These are phyloP conservation scores for Lottia gigantea DNA, from an alignment of 2,888 invertebrate species.

Conservation along the genomic window DNA sequence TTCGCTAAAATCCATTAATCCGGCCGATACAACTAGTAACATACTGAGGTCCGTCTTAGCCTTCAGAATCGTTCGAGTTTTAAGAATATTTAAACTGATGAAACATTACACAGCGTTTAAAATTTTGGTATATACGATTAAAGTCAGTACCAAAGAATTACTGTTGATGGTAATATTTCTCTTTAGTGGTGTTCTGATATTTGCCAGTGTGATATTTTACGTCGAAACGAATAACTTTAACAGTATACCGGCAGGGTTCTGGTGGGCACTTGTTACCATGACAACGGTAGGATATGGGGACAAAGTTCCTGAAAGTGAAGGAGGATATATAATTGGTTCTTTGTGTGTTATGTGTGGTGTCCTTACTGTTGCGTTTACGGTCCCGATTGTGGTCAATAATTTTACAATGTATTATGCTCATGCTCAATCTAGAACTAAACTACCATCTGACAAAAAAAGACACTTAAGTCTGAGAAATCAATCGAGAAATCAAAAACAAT, in stretches of 20 bases:
- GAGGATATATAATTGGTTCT: slow-evolving; percentile 63
- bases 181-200: slow-evolving; percentile 65
- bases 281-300: slow-evolving; percentile 68
- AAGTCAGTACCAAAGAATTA: slow-evolving; percentile 65
- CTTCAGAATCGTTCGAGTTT: slow-evolving; percentile 59
- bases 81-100: slow-evolving; percentile 67
- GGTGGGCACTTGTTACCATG: slow-evolving; percentile 69
- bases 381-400: slow-evolving; percentile 67
- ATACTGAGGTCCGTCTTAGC: slow-evolving; percentile 56
- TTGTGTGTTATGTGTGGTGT: slow-evolving; percentile 65
- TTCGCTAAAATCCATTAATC: slow-evolving; percentile 51
- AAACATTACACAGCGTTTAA: slow-evolving; percentile 68
- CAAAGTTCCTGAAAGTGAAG: slow-evolving; percentile 59
- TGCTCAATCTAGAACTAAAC: slow-evolving; percentile 62
- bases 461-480: slow-evolving; percentile 30
- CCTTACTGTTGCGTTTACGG: slow-evolving; percentile 66
- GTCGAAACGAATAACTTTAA: slow-evolving; percentile 62
- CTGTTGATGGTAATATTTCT: slow-evolving; percentile 65
- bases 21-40: slow-evolving; percentile 46
- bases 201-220: slow-evolving; percentile 65
- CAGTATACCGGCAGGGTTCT: slow-evolving; percentile 66
- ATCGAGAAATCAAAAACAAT: slow-evolving; percentile 51
- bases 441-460: slow-evolving; percentile 55
- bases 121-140: slow-evolving; percentile 63
- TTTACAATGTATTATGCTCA: slow-evolving; percentile 66